A percentile compares a stretch with the other conserved stretches of the same genome.
These are phyloP conservation scores for Boloria selene DNA, from an alignment of 2,888 invertebrate species.

Conservation along the genomic window DNA sequence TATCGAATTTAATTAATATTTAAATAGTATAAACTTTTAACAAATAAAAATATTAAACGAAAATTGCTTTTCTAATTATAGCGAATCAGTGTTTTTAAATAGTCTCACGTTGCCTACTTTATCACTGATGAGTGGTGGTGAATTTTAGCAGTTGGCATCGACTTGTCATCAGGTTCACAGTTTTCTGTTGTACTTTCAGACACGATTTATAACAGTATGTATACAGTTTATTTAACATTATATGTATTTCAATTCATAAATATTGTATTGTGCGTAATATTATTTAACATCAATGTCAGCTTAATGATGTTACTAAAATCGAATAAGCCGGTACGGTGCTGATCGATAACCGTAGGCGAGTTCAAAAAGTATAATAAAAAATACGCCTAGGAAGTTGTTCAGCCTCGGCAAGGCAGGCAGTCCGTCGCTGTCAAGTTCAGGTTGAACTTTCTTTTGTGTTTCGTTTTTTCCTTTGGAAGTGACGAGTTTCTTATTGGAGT, in stretches of 20 bases:
- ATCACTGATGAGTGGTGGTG: neutral
- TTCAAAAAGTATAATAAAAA: slow-evolving; percentile 41
- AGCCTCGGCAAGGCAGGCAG: slow-evolving; percentile 47
- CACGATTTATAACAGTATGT: neutral
- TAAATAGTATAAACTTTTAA: neutral
- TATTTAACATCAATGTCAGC: neutral
- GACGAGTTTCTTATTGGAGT: slow-evolving; percentile 38
- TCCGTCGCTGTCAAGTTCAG: slow-evolving; percentile 70
- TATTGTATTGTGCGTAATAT: neutral
- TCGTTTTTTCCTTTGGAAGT: slow-evolving; percentile 51
- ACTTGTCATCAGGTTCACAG: slow-evolving; percentile 21
- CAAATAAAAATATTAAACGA: neutral
- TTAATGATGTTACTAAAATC: neutral
- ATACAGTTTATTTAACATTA: neutral
- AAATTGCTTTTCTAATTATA: neutral
- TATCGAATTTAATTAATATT: neutral
- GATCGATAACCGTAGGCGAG: slow-evolving; percentile 17
- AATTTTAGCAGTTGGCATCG: slow-evolving; percentile 27
- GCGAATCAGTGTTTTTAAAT: slow-evolving; percentile 14
- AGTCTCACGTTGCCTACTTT: neutral
- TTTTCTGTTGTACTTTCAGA: slow-evolving; percentile 10
- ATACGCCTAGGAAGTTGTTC: slow-evolving; percentile 47
- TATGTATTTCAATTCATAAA: neutral
- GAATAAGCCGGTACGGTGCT: neutral
- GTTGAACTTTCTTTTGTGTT: slow-evolving; percentile 58